Evolutionary conservation across 2,888 invertebrate genomes (phyloP).

Genomic region (Pemphredon lugubris): DNA sequence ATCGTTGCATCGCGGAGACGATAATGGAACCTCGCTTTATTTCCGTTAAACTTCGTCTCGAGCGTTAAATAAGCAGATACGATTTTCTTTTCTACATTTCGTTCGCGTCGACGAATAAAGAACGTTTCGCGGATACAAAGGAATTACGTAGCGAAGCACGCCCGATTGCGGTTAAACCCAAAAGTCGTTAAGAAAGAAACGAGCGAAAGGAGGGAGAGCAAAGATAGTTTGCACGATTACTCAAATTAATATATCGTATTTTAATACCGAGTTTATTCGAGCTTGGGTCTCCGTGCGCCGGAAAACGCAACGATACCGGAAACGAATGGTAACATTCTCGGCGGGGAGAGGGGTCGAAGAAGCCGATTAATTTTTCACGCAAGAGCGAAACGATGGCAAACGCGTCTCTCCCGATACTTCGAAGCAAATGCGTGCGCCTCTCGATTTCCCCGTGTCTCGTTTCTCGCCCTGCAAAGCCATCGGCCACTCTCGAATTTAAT

Average conservation of each 20-base stretch:
- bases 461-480: conserved; percentile 22
- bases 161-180: no score
- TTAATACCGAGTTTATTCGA: no score
- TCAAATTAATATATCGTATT: no score
- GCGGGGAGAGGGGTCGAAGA: conserved; percentile 47
- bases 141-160: no score
- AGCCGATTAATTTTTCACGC: conserved; percentile 53
- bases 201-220: no score
- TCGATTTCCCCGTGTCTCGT: conserved; percentile 10
- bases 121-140: background rate
- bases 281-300: no score
- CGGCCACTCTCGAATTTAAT: conserved; percentile 53
- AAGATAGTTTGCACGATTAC: no score
- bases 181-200: no score
- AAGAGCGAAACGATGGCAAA: conserved; percentile 27
- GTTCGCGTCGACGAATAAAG: background rate
- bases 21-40: background rate
- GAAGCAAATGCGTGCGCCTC: conserved; percentile 11
- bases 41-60: background rate
- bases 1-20: conserved; percentile 1
- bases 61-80: conserved; percentile 1
- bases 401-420: conserved; percentile 35
- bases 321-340: conserved; percentile 53
- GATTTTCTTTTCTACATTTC: background rate
- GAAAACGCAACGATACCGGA: no score